Conservation (phyloP, 2,888 invertebrate species). For the Cephus rjabovi region DNA sequence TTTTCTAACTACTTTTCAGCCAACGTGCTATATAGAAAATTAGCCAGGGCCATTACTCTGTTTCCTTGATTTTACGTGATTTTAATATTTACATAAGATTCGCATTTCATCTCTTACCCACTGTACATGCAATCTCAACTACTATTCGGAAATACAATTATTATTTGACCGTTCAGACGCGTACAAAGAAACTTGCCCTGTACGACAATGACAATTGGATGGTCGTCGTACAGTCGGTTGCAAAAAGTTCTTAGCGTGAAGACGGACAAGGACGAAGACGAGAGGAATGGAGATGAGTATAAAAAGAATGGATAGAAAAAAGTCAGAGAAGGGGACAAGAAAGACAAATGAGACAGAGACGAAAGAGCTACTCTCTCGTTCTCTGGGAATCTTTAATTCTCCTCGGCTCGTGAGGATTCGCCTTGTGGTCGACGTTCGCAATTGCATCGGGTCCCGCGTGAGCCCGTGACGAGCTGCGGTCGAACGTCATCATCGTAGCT, state of each 20-base stretch:
- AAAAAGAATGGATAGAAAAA: neutral
- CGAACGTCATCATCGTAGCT: conserved; percentile 65
- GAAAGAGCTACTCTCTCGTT: neutral
- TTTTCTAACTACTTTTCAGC: conserved; percentile 31
- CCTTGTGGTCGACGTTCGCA: conserved; percentile 50
- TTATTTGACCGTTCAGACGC: neutral
- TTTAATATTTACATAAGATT: neutral
- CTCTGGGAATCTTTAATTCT: conserved; percentile 44
- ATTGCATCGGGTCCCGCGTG: conserved; percentile 49
- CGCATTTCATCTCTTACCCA: neutral
- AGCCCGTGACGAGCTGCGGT: conserved; percentile 57
- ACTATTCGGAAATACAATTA: neutral
- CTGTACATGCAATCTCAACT: neutral
- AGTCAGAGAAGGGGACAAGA: neutral
- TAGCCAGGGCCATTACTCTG: conserved; percentile 20
- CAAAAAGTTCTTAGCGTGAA: neutral
- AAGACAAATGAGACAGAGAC: neutral
- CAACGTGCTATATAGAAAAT: conserved; percentile 27
- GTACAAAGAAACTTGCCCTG: neutral
- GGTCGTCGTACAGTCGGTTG: neutral
- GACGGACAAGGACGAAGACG: neutral
- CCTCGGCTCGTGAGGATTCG: conserved; percentile 39
- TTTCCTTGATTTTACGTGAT: neutral
- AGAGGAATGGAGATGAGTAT: neutral
- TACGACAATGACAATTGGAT: neutral